Base-by-base conservation (phyloP, 1,140 invertebrate species). In the Latrodectus geometricus region DNA sequence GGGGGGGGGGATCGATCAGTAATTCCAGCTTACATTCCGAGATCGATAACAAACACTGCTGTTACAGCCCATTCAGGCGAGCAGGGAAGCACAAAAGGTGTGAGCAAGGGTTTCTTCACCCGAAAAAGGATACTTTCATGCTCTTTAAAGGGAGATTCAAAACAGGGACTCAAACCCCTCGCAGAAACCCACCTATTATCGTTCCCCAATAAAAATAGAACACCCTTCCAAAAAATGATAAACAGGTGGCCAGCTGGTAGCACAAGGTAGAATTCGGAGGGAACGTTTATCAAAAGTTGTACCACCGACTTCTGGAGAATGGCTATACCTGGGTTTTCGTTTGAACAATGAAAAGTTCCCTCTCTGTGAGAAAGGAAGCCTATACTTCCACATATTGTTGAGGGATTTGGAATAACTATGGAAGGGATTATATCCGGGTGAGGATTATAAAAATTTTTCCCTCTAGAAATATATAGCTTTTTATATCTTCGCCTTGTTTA, bases 221-320 rank as follows among this genome's bases (percentile, higher is more conserved):
- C 77, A 20, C 65, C 56, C 35, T 35, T 35, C 35, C 1, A 4
- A 78, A 48, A 49, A 81, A 72, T 72, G 70, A 54, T 49, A 54
- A 4, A 56, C 79, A 81, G 79, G 79, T 81, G 79, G 68, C 52
- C 68, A 66, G n/a, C 49, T 65, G 12, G 48, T n/a, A n/a, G n/a
- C n/a, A 56, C 23, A 20, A 50, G 7, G 17, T 20, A 79, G 65
- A 66, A 17, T 48, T 66, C 61, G 48, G 65, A 61, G 61, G 76
- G 49, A 23, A 0, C 9, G 8, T 11, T 76, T 74, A 35, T 35
- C 35, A 35, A 35, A 35, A 35, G 35, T 35, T 5, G 35, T 35
- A 35, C 35, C 35, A 35, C 35, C 35, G 35, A 35, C 35, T 35
- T 35, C 35, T 35, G 35, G 35, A 35, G 35, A 35, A 35, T 3